Conservation (phyloP, 2,797 vertebrate species). For the Calcarius lapponicus region DNA sequence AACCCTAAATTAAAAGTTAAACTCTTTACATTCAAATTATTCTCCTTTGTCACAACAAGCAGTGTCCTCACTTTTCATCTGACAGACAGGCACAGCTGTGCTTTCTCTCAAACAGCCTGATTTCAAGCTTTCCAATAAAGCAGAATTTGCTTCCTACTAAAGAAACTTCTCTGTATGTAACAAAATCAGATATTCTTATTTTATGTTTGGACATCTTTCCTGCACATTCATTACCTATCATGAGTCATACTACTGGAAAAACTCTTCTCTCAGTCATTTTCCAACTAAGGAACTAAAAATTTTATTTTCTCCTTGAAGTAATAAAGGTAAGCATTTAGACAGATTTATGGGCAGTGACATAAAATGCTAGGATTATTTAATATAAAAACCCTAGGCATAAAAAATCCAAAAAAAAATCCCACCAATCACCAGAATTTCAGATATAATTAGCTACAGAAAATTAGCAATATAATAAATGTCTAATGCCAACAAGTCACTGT, state of each 20-base stretch:
- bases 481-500: neutral
- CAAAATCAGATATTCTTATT: neutral
- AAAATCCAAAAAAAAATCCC: accelerated
- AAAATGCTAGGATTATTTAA: neutral
- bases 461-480: neutral
- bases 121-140: neutral
- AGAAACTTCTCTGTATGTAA: neutral
- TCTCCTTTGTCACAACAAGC: neutral
- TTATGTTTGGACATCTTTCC: neutral
- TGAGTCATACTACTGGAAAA: neutral
- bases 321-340: neutral
- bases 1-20: constrained; percentile 9
- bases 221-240: neutral
- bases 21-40: neutral
- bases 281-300: neutral
- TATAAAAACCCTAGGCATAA: neutral
- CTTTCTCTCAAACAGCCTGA: neutral
- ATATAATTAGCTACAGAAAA: neutral
- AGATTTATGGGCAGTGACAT: neutral
- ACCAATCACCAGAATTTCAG: neutral
- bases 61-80: neutral
- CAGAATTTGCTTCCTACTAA: neutral
- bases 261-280: neutral
- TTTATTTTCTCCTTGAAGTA: neutral
- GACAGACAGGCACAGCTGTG: neutral